Base-by-base conservation (phyloP, 2,113 vertebrate species). In the Butastur rufipennis region DNA sequence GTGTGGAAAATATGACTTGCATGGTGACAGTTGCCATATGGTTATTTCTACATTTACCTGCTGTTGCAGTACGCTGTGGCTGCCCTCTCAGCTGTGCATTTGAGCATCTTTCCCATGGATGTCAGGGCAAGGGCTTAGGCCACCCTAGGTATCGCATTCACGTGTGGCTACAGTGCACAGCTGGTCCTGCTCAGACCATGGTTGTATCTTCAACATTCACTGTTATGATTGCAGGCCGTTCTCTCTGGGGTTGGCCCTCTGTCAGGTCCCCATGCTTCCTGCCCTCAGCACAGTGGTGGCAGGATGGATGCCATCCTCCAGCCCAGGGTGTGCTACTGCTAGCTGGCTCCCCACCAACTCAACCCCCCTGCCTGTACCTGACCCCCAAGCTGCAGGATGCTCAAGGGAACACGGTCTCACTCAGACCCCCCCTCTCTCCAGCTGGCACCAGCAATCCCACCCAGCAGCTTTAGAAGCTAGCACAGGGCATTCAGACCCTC, bases 1-100 rank as follows among this genome's bases (percentile, higher is more conserved):
- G 87, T 8, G 95, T 62, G 65, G 93, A 87, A 96, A 96, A 95
- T 96, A 81, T 80, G 87, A 90, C 92, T 95, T 88, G 87, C 87
- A 86, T 53, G 68, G 84, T 90, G 87, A 77, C 43, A 31, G 84
- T 53, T 77, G 62, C 48, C 74, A 65, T 86, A 90, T 22, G 87
- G 90, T 88, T 94, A 29, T 53, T 47, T 79, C 73, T 75, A 23
- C 61, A 40, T 88, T 94, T 91, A 93, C 77, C 89, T 93, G 87
- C 67, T 67, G 27, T 18, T 72, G 16, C 66, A 48, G 25, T 6
- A 26, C 4, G 6, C 90, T 65, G 31, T 45, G 45, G 48, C 73
- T 82, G 66, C 78, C 48, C 81, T 68, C 73, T 68, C 84, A 70
- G 74, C 36, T 65, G 53, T 45, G 81, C 38, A 6, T 67, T 26